These are phyloP conservation scores for Semotilus atromaculatus DNA, from an alignment of 2,797 vertebrate species.

Conservation along the genomic window DNA sequence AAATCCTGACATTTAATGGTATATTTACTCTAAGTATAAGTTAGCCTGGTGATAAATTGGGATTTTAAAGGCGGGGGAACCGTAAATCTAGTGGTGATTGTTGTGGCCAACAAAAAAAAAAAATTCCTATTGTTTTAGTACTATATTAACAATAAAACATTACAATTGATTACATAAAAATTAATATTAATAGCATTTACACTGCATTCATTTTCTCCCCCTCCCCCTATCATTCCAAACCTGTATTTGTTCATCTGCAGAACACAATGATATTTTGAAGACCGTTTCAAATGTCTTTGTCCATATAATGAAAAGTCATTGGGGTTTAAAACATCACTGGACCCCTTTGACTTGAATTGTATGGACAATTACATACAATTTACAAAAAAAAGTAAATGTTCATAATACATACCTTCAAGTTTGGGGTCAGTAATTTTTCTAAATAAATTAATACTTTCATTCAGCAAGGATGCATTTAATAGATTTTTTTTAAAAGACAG, in stretches of 20 bases:
- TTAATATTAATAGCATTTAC: too few relatives aligned
- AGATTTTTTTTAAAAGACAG: too few relatives aligned
- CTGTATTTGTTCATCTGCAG: neutral
- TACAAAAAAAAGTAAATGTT: too few relatives aligned
- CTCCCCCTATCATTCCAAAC: neutral
- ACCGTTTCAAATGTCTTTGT: neutral
- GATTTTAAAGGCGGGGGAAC: neutral
- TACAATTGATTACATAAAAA: too few relatives aligned
- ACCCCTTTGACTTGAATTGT: neutral
- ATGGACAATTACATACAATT: too few relatives aligned
- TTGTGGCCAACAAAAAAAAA: too few relatives aligned
- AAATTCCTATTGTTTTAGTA: neutral
- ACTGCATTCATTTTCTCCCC: too few relatives aligned
- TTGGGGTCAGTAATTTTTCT: too few relatives aligned
- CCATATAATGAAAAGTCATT: neutral
- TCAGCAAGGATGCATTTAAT: too few relatives aligned
- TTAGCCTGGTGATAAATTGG: neutral
- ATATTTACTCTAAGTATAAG: conserved; percentile 20
- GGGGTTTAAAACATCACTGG: neutral
- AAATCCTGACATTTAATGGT: conserved; percentile 2
- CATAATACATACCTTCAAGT: too few relatives aligned
- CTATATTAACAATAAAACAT: too few relatives aligned
- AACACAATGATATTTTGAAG: neutral
- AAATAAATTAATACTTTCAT: too few relatives aligned
- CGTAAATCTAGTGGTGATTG: neutral